Percentiles rank a stretch among this genome's conserved stretches.
Conservation (phyloP, 2,888 invertebrate genomes). For the Zaprionus lineosus region DNA sequence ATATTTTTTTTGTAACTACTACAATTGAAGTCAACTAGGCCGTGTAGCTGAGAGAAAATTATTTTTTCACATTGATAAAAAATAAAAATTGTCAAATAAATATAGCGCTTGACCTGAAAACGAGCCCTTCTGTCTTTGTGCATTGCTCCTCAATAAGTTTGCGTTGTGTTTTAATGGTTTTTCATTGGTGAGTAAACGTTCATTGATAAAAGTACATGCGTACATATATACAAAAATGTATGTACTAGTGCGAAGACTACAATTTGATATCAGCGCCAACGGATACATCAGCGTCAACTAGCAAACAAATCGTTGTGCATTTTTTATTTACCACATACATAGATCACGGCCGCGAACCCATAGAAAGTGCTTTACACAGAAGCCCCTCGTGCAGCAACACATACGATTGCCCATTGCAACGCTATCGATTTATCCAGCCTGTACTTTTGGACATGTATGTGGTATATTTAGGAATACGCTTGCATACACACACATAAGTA, state of each 20-base stretch:
- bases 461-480: slow-evolving; percentile 53
- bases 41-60: slow-evolving; percentile 59
- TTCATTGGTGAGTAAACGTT: slow-evolving; percentile 79
- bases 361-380: slow-evolving; percentile 18
- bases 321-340: slow-evolving; percentile 13
- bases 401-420: slow-evolving; percentile 16
- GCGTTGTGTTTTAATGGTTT: slow-evolving; percentile 73
- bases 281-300: slow-evolving; percentile 26
- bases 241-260: slow-evolving; percentile 29
- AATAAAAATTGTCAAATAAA: slow-evolving; percentile 60
- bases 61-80: slow-evolving; percentile 55
- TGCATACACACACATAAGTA: slow-evolving; percentile 36
- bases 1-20: slow-evolving; percentile 50
- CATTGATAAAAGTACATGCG: slow-evolving; percentile 55
- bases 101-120: slow-evolving; percentile 54
- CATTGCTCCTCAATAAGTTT: slow-evolving; percentile 71
- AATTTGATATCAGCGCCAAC: slow-evolving; percentile 35
- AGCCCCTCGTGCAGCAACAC: not conserved
- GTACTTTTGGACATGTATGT: slow-evolving; percentile 28
- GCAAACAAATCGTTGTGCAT: slow-evolving; percentile 12
- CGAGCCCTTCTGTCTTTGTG: slow-evolving; percentile 69
- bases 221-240: slow-evolving; percentile 40
- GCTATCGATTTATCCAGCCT: slow-evolving; percentile 50
- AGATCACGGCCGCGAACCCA: slow-evolving; percentile 9
- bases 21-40: slow-evolving; percentile 54